Conservation (phyloP, 2,113 vertebrate species). For the Collichthys lucidus region DNA sequence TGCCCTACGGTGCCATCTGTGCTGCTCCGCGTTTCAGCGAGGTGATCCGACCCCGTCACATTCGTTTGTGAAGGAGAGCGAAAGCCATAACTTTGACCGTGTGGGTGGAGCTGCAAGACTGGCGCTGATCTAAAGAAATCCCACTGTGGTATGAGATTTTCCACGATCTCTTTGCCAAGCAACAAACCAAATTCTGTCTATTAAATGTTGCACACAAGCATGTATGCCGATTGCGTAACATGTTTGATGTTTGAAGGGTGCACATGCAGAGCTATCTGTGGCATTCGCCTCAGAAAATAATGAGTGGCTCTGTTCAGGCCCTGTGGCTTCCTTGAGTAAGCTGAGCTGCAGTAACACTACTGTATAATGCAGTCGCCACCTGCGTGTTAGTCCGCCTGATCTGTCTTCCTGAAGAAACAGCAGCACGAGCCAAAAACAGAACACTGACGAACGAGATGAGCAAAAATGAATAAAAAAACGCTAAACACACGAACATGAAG, state of each 20-base stretch:
- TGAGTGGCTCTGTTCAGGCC: neutral
- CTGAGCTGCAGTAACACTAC: constrained; percentile 14
- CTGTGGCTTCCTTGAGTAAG: constrained; percentile 14
- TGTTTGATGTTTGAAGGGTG: neutral
- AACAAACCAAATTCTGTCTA: constrained; percentile 9
- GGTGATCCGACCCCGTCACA: neutral
- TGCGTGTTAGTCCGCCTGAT: neutral
- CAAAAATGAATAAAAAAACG: constrained; percentile 4
- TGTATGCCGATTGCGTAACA: neutral
- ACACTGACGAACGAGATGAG: neutral
- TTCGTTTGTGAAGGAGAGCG: neutral
- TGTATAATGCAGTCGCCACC: constrained; percentile 9
- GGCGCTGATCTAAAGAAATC: constrained; percentile 11
- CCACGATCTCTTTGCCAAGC: constrained; percentile 8
- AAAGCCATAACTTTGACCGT: neutral
- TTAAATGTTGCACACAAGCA: neutral
- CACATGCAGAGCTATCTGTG: constrained; percentile 1
- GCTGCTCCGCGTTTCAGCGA: neutral
- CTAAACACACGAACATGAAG: neutral
- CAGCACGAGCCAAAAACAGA: constrained; percentile 7
- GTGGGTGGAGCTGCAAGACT: constrained; percentile 3
- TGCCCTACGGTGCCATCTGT: constrained; percentile 36
- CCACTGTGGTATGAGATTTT: constrained; percentile 10
- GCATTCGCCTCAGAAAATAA: constrained; percentile 1
- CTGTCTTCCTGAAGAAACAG: constrained; percentile 5